A percentile compares a stretch with the other conserved stretches of the same genome.
Evolutionary conservation across 92 coral and sea anemone genomes (phyloP).

Genomic region (Galaxea fascicularis): DNA sequence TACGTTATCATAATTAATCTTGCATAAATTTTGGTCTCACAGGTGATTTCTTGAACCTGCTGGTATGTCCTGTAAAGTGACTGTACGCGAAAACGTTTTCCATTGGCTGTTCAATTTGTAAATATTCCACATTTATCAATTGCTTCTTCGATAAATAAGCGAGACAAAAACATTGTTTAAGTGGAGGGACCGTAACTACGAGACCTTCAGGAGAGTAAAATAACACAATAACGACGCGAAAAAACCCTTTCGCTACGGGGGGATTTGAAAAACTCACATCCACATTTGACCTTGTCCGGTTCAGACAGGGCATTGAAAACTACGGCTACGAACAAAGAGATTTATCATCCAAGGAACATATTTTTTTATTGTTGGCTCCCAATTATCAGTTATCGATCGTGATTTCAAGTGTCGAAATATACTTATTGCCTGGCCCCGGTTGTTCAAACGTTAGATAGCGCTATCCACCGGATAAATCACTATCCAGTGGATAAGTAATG

Average conservation of each 20-base stretch:
- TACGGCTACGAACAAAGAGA: not conserved
- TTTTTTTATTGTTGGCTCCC: too few relatives aligned
- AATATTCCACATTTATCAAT: constrained; percentile 84
- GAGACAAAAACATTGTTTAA: constrained; percentile 82
- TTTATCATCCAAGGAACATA: too few relatives aligned
- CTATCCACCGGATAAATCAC: too few relatives aligned
- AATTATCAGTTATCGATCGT: too few relatives aligned
- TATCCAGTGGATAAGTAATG: too few relatives aligned
- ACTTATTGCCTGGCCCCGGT: too few relatives aligned
- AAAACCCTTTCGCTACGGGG: not conserved
- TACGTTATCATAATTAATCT: constrained; percentile 65
- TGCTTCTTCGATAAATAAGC: constrained; percentile 45
- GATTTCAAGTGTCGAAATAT: too few relatives aligned
- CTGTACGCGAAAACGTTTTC: constrained; percentile 55
- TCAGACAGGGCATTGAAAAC: not conserved
- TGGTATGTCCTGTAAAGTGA: constrained; percentile 79
- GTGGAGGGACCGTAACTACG: constrained; percentile 58
- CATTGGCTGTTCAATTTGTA: constrained; percentile 64
- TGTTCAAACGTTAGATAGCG: too few relatives aligned
- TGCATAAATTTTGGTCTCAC: constrained; percentile 64
- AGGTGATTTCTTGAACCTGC: constrained; percentile 86
- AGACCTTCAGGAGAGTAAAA: constrained; percentile 20
- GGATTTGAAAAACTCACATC: not conserved
- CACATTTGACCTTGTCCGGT: not conserved
- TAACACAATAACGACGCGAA: not conserved